These are phyloP conservation scores for Phocides pigmalion DNA, from an alignment of 1,140 invertebrate genomes.

Conservation along the genomic window DNA sequence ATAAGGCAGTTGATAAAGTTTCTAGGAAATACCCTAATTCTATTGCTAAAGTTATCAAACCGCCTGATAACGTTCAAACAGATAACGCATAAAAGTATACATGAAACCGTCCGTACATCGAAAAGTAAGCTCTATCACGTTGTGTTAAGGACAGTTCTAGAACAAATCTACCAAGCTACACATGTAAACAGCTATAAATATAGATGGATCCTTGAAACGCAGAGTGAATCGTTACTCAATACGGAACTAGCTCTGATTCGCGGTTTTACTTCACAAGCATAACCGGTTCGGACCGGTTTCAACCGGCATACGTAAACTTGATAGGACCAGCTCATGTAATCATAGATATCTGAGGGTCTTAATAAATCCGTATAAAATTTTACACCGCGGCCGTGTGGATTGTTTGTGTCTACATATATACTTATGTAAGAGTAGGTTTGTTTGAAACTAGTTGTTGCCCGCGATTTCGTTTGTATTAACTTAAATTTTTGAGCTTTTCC, in stretches of 20 bases:
- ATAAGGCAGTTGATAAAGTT: slow-evolving; percentile 5
- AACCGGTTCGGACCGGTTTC: slow-evolving; percentile 39
- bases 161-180: slow-evolving; percentile 5
- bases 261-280: slow-evolving; percentile 39
- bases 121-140: slow-evolving; percentile 21
- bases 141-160: slow-evolving; percentile 21
- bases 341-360: slow-evolving; percentile 26
- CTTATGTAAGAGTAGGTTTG: no score
- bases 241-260: slow-evolving; percentile 39
- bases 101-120: not conserved
- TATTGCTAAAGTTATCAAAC: slow-evolving; percentile 17
- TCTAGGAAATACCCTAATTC: slow-evolving; percentile 27
- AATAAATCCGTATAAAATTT: slow-evolving; percentile 32
- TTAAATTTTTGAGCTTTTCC: no score
- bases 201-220: slow-evolving; percentile 49
- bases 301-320: slow-evolving; percentile 33
- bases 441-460: no score
- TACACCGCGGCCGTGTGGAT: not conserved
- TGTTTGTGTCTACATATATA: no score
- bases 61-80: slow-evolving; percentile 5
- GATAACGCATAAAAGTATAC: slow-evolving; percentile 17
- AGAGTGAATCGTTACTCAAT: slow-evolving; percentile 44
- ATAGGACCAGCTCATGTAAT: slow-evolving; percentile 27
- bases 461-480: no score
- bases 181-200: slow-evolving; percentile 46